Percentiles rank a stretch among this genome's conserved stretches.
phyloP scores from a whole-genome alignment of 2,797 vertebrate genomes.

The Acridotheres tristis region DNA sequence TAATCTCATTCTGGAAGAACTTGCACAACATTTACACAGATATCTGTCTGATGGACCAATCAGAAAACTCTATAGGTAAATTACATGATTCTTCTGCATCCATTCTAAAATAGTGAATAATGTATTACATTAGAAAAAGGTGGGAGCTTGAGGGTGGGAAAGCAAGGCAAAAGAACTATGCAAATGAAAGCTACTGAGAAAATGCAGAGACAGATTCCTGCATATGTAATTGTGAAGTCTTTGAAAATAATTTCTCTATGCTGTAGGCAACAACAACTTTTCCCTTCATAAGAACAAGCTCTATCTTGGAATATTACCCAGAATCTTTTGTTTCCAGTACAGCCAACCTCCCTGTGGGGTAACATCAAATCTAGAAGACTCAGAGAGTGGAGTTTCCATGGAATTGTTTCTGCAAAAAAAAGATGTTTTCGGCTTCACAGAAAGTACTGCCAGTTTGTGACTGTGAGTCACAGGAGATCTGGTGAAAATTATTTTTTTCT shows the following conservation, averaged over 20 bases:
- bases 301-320: constrained; percentile 28
- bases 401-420: constrained; percentile 25
- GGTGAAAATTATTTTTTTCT: not conserved
- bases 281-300: not conserved
- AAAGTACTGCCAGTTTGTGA: constrained; percentile 10
- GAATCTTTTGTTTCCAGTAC: constrained; percentile 23
- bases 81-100: not conserved
- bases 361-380: constrained; percentile 31
- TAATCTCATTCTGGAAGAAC: not conserved
- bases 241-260: constrained; percentile 8
- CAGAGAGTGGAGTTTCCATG: constrained; percentile 7
- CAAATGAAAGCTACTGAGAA: constrained; percentile 25
- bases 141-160: not conserved
- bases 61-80: not conserved
- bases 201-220: constrained; percentile 1
- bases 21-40: not conserved
- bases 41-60: not conserved
- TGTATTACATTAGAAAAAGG: not conserved
- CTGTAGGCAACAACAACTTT: constrained; percentile 8
- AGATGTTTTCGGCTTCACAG: constrained; percentile 27
- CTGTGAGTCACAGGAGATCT: constrained; percentile 15
- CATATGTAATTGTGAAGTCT: not conserved
- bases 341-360: not conserved
- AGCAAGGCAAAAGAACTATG: constrained; percentile 1
- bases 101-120: not conserved